phyloP scores from a whole-genome alignment of 53 echinoderm and acorn worm genomes.

The Temnopleurus reevesii region DNA sequence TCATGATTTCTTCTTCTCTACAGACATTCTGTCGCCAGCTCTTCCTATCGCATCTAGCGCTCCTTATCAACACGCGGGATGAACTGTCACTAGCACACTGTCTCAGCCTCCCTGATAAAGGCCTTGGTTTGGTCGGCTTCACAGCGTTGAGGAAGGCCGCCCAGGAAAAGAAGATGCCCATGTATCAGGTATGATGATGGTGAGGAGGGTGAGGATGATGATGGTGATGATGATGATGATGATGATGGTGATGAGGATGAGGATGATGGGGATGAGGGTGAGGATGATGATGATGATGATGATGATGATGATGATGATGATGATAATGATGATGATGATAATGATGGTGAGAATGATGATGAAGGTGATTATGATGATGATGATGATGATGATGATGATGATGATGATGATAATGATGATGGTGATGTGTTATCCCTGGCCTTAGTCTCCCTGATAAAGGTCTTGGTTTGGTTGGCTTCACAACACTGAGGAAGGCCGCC shows the following conservation, averaged over 20 bases:
- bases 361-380: too few species aligned
- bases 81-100: conserved; percentile 88
- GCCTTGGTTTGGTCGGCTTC: conserved; percentile 78
- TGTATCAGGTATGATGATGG: conserved; percentile 96
- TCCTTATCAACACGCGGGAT: conserved; percentile 88
- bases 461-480: conserved; percentile 80
- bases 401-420: not conserved
- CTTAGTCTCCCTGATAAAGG: conserved; percentile 80
- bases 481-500: conserved; percentile 78
- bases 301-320: not conserved
- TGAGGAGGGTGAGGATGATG: too few species aligned
- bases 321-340: not conserved
- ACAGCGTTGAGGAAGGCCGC: conserved; percentile 80
- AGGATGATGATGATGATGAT: too few species aligned
- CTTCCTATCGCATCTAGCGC: conserved; percentile 71
- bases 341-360: too few species aligned
- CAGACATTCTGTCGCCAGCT: conserved; percentile 75
- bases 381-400: not conserved
- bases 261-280: too few species aligned
- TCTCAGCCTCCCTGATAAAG: conserved; percentile 78
- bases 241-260: too few species aligned
- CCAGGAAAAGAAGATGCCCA: conserved; percentile 84
- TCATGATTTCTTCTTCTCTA: not conserved
- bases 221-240: too few species aligned
- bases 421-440: conserved; percentile 89